A percentile compares a stretch with the other conserved stretches of the same genome.
Evolutionary conservation across 2,888 invertebrate genomes (phyloP).

Genomic region (Griposia aprilina): DNA sequence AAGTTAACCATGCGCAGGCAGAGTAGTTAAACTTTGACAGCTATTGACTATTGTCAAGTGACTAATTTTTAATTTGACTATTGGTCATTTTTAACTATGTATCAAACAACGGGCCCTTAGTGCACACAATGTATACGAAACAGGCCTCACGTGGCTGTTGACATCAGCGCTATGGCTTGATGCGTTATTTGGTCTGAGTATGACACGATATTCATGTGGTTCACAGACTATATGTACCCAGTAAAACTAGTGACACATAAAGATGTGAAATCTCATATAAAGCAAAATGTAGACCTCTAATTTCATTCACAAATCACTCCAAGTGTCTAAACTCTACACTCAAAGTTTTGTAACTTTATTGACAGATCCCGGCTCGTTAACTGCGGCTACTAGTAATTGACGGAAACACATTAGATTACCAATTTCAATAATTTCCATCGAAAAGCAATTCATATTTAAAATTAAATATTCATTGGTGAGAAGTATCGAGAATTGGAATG

Average conservation of each 20-base stretch:
- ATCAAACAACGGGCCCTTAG: too few relatives aligned
- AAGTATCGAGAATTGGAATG: constrained; percentile 22
- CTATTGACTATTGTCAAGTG: too few relatives aligned
- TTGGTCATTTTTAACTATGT: too few relatives aligned
- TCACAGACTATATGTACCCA: background rate
- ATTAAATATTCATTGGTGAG: constrained; percentile 10
- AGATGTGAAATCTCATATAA: background rate
- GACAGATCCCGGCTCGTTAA: constrained; percentile 8
- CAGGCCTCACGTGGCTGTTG: too few relatives aligned
- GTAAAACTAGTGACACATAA: background rate
- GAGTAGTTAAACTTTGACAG: too few relatives aligned
- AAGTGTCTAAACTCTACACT: background rate
- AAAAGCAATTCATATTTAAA: constrained; percentile 23
- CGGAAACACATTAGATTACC: constrained; percentile 1
- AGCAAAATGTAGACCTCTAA: constrained; percentile 1
- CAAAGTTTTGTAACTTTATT: constrained; percentile 15
- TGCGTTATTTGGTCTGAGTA: too few relatives aligned
- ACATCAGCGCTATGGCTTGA: too few relatives aligned
- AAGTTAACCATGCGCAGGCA: too few relatives aligned
- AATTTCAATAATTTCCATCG: constrained; percentile 21
- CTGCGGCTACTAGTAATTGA: background rate
- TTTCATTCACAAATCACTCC: constrained; percentile 22
- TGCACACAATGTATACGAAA: too few relatives aligned
- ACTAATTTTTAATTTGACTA: too few relatives aligned
- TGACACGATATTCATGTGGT: background rate